phyloP scores from a whole-genome alignment of 2,888 invertebrate species.

The Cecidostiba fungosa region DNA sequence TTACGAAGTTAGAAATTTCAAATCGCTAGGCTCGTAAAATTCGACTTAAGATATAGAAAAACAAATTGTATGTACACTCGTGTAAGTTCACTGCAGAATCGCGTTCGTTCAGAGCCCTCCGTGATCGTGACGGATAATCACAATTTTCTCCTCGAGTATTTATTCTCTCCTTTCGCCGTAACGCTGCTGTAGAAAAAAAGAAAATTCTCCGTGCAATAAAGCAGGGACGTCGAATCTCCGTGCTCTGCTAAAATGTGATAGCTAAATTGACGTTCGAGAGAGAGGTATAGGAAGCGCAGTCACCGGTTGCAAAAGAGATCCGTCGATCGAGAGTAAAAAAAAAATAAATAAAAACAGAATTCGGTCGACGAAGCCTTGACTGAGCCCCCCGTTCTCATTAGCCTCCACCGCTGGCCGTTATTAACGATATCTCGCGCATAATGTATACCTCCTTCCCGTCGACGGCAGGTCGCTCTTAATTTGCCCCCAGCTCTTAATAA shows the following conservation, averaged over 20 bases:
- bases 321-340: slow-evolving; percentile 8
- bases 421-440: slow-evolving; percentile 22
- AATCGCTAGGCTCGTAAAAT: slow-evolving; percentile 39
- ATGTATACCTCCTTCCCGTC: background rate
- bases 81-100: slow-evolving; percentile 34
- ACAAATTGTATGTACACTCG: background rate
- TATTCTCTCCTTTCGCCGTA: background rate
- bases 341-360: background rate
- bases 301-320: background rate
- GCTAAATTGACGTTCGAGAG: slow-evolving; percentile 44
- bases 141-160: background rate
- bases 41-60: slow-evolving; percentile 29
- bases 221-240: slow-evolving; percentile 46
- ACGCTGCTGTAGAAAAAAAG: background rate
- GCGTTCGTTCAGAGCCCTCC: slow-evolving; percentile 16
- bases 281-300: background rate
- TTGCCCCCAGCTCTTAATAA: background rate
- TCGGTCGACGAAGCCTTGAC: slow-evolving; percentile 14
- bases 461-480: slow-evolving; percentile 35
- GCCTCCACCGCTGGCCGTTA: background rate
- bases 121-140: background rate
- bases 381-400: background rate
- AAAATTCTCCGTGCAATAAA: slow-evolving; percentile 52
- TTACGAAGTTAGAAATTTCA: background rate
- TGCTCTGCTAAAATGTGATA: slow-evolving; percentile 54